phyloP scores from a whole-genome alignment of 1,140 invertebrate genomes.

The Penaeus indicus region DNA sequence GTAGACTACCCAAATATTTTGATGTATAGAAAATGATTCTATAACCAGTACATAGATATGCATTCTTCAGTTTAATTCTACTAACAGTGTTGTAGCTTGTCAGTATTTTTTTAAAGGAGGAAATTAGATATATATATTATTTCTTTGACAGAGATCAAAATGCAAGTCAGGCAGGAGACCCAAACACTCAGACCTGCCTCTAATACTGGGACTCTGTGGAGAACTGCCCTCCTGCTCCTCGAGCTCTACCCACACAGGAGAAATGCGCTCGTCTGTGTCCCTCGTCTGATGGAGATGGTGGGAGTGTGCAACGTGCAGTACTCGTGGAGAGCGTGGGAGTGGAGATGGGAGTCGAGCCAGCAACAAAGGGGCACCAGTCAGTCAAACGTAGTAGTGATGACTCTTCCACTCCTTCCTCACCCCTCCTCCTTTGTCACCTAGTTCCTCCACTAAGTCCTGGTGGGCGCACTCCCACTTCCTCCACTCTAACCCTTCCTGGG shows the following conservation, averaged over 20 bases:
- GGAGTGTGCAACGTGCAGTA: slow-evolving; percentile 46
- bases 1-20: too few species aligned
- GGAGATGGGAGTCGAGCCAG: slow-evolving; percentile 48
- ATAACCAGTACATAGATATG: too few species aligned
- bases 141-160: slow-evolving; percentile 74
- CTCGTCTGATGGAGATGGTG: slow-evolving; percentile 66
- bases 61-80: too few species aligned
- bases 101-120: too few species aligned
- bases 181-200: slow-evolving; percentile 74
- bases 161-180: slow-evolving; percentile 72
- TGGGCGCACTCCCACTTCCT: slow-evolving; percentile 66
- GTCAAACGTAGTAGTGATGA: slow-evolving; percentile 66
- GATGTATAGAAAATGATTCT: too few species aligned
- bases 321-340: slow-evolving; percentile 39
- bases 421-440: slow-evolving; percentile 66
- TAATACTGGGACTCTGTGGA: slow-evolving; percentile 97
- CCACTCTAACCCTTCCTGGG: slow-evolving; percentile 59
- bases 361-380: slow-evolving; percentile 45
- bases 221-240: slow-evolving; percentile 66
- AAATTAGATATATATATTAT: slow-evolving; percentile 6
- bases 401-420: slow-evolving; percentile 69
- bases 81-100: too few species aligned
- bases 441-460: slow-evolving; percentile 68
- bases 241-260: slow-evolving; percentile 57
- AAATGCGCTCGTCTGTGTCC: slow-evolving; percentile 66